phyloP scores from a whole-genome alignment of 2,113 vertebrate genomes.

The Takifugu bimaculatus region DNA sequence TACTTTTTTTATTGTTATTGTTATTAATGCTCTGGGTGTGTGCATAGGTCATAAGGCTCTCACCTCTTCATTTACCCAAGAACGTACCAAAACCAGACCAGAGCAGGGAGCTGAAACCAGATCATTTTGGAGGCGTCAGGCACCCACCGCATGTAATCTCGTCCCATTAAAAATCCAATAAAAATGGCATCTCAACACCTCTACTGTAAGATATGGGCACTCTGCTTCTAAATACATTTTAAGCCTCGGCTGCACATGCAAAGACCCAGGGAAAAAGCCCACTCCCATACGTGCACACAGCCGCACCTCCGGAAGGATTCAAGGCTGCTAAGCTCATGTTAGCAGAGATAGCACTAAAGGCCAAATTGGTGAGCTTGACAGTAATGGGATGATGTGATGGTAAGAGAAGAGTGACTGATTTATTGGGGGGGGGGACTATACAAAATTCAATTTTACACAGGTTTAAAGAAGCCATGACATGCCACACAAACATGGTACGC shows the following conservation, averaged over 20 bases:
- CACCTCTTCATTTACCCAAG: constrained; percentile 28
- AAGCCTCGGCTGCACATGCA: constrained; percentile 36
- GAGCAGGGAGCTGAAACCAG: constrained; percentile 37
- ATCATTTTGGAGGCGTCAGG: constrained; percentile 45
- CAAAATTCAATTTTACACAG: constrained; percentile 48
- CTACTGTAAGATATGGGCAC: constrained; percentile 63
- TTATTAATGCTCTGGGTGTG: constrained; percentile 74
- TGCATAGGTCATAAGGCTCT: constrained; percentile 20
- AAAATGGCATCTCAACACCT: constrained; percentile 65
- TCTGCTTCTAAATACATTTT: constrained; percentile 53
- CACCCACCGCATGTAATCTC: constrained; percentile 54
- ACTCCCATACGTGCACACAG: not conserved
- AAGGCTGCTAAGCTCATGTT: constrained; percentile 29
- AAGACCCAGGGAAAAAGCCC: constrained; percentile 10
- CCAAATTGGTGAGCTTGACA: constrained; percentile 32
- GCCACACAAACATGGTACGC: constrained; percentile 5
- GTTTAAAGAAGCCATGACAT: constrained; percentile 41
- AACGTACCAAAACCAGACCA: constrained; percentile 43
- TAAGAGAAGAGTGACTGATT: constrained; percentile 48
- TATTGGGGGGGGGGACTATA: constrained; percentile 25
- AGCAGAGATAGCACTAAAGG: constrained; percentile 38
- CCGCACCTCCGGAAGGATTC: constrained; percentile 29
- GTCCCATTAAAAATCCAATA: constrained; percentile 64
- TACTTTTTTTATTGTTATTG: constrained; percentile 77
- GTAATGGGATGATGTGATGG: constrained; percentile 50